Base-by-base conservation (phyloP, 2,888 invertebrate genomes). In the Brachyptera risi region DNA sequence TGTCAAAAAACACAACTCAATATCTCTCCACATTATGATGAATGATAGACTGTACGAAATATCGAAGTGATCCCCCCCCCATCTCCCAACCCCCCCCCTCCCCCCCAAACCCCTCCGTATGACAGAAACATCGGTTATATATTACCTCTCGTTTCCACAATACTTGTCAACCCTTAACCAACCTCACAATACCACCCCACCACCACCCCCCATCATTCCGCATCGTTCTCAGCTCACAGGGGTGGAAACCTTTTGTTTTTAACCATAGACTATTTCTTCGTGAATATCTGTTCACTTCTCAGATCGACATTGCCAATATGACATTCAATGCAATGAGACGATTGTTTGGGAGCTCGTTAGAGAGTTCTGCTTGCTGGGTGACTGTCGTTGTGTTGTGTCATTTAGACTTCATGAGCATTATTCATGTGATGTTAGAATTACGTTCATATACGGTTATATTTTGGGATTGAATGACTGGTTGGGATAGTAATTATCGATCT, bases 121-220 rank as follows among this genome's bases (percentile, higher is more conserved):
- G 57, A 59, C 65, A 59, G 59, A 54, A 56, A 58, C 58, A 63
- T 63, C 62, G 63, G 65, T 63, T 65, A 65, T 65, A 63, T 65
- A 65, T 65, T 65, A 61, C 61, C 58, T 63, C 61, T 63, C 65
- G 64, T 58, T 57, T 61, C 60, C 63, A 65, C 65, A 65, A 65
- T 65, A 63, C 65, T 65, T 63, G 65, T 65, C 65, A 65, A 57
- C 59, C 59, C 17, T 37, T 37, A 44, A 44, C 44, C 44, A 44
- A 44, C 44, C 35, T 9, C 54, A n/a, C n/a, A n/a, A n/a, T 23
- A 19, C 54, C 27, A 1, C 50, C 31, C 51, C 35, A 31, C 35
- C 54, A 11, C 24, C 49, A 2, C 24, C 27, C 27, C 50, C 26
- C 26, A 17, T 11, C 31, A 13, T 1, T 17, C n/a, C 23, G 35